Evolutionary conservation across 1,140 invertebrate species (phyloP).

Genomic region (Temnothorax longispinosus): DNA sequence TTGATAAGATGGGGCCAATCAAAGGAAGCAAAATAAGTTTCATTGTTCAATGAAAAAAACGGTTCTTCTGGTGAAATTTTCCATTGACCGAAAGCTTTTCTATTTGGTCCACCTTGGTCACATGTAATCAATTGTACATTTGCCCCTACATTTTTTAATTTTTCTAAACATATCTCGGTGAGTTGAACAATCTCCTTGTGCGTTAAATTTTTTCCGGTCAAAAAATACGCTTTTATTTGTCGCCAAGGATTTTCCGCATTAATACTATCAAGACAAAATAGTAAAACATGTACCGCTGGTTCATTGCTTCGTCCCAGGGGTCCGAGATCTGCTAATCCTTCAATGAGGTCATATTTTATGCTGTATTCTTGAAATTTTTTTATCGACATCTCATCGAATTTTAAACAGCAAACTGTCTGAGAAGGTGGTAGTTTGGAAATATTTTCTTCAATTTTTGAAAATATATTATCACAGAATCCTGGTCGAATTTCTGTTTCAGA

Average conservation of each 20-base stretch:
- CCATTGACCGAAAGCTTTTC: too few relatives aligned
- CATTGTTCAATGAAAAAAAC: too few relatives aligned
- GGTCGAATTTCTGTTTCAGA: conserved; percentile 21
- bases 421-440: neutral
- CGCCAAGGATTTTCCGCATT: conserved; percentile 4
- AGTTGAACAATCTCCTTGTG: too few relatives aligned
- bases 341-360: neutral
- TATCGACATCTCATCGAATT: conserved; percentile 10
- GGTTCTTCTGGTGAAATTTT: too few relatives aligned
- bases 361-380: conserved; percentile 9
- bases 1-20: too few relatives aligned
- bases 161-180: too few relatives aligned
- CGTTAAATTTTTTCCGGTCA: neutral
- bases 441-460: neutral
- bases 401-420: neutral
- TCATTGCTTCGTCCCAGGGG: neutral
- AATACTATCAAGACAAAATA: conserved; percentile 22
- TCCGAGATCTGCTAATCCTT: neutral
- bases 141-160: too few relatives aligned
- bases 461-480: neutral
- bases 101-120: too few relatives aligned
- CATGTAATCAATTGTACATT: too few relatives aligned
- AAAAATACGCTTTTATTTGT: conserved; percentile 5
- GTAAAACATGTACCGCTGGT: neutral
- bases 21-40: too few relatives aligned